Base-by-base conservation (phyloP, 2,797 vertebrate species). In the Arnoldichthys spilopterus region DNA sequence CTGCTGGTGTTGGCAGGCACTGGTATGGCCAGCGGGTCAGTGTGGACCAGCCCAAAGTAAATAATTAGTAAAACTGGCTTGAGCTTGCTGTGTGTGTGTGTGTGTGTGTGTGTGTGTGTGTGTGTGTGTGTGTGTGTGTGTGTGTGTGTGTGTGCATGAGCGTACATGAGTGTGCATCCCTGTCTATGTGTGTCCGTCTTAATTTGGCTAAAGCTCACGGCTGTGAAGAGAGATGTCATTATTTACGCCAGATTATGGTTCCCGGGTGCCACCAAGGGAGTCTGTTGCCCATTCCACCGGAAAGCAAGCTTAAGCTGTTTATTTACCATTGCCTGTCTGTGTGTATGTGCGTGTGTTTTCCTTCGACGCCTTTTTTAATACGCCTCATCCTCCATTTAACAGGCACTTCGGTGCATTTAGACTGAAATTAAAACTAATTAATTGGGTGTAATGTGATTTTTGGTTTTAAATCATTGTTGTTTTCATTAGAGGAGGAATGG, bases 241-340 rank as follows among this genome's bases (percentile, higher is more conserved):
- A 86, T 86, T 84, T 86, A 86, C 83, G 85, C 81, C 85, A 86
- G 85, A 86, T 86, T 86, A 86, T 86, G 81, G 79, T 85, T 85
- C 79, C 79, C 71, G 76, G 84, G 79, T 83, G 76, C 82, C 82
- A 85, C 84, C 76, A 59, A 79, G 82, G 84, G 84, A 85, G 84
- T 79, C 82, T 67, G 79, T 79, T 85, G 84, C 84, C 84, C 79
- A 79, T 85, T 85, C 82, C 84, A 83, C 76, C 79, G 82, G 82
- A 85, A 85, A 85, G 84, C 76, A 16, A 76, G 77, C 77, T 83
- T 85, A 85, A 83, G 84, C 84, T 85, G 82, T 83, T 85, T 83
- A 83, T 85, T 83, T 85, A 81, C 82, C 67, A 87, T 74, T 72
- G 43, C 63, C 75, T 53, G 6, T 40, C 63, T 68, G 58, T 64